These are phyloP conservation scores for Colletes latitarsis DNA, from an alignment of 1,140 invertebrate species.

Conservation along the genomic window DNA sequence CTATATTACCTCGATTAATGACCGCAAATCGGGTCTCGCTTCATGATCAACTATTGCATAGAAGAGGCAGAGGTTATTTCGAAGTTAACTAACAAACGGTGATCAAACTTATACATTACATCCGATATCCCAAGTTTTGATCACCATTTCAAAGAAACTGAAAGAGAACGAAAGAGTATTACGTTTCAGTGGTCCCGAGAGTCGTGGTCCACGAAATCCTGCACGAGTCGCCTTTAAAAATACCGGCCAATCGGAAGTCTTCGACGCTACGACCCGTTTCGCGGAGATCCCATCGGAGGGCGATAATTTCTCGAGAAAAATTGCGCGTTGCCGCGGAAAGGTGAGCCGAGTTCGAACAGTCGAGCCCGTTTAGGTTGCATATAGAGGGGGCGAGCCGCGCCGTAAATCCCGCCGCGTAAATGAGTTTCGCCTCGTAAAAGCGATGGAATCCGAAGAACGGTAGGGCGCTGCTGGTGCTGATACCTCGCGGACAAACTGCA, in stretches of 20 bases:
- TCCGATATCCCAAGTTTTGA: no score
- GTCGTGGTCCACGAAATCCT: background rate
- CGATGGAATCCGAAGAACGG: constrained; percentile 52
- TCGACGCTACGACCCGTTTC: background rate
- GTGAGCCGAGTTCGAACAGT: constrained; percentile 42
- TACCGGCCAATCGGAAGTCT: background rate
- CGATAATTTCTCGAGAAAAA: constrained; percentile 42
- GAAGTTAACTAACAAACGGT: no score
- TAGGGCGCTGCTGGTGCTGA: background rate
- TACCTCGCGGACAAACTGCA: constrained; percentile 37
- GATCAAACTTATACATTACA: no score
- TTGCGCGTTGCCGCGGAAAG: constrained; percentile 18
- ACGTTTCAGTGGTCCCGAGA: background rate
- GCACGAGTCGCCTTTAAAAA: background rate
- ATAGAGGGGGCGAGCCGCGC: constrained; percentile 21
- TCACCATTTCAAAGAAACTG: no score
- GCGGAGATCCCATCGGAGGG: constrained; percentile 2
- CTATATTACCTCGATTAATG: no score
- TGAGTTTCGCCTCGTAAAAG: constrained; percentile 65
- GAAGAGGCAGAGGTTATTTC: no score
- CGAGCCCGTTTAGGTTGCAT: constrained; percentile 22
- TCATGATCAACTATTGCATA: no score
- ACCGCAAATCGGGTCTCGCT: no score
- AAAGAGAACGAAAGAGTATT: background rate
- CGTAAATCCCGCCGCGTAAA: constrained; percentile 58